Percentiles rank a stretch among this genome's conserved stretches.
Conservation (phyloP, 2,888 invertebrate species). For the Mantis religiosa region DNA sequence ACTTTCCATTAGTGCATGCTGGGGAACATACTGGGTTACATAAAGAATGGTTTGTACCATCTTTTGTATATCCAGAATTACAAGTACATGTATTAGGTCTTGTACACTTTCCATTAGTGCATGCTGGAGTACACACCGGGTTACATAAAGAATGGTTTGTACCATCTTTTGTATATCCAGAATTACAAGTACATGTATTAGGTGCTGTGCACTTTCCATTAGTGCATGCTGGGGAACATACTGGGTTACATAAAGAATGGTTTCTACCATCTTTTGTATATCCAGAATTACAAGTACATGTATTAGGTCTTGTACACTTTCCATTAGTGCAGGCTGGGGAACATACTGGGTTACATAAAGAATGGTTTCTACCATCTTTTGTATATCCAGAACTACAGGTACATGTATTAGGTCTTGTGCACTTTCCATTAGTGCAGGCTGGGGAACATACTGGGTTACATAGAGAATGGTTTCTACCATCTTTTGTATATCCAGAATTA, state of each 20-base stretch:
- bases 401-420: constrained; percentile 33
- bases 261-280: neutral
- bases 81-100: too few species aligned
- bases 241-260: constrained; percentile 34
- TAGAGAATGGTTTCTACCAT: neutral
- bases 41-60: too few species aligned
- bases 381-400: constrained; percentile 38
- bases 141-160: too few species aligned
- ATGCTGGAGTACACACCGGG: too few species aligned
- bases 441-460: constrained; percentile 33
- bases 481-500: constrained; percentile 28
- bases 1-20: too few species aligned
- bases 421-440: constrained; percentile 39
- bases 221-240: neutral
- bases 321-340: neutral
- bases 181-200: too few species aligned
- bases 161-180: too few species aligned
- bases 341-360: neutral
- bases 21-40: too few species aligned
- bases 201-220: neutral
- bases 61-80: too few species aligned
- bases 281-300: neutral
- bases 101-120: too few species aligned
- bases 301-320: neutral
- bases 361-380: neutral